Evolutionary conservation across 2,797 vertebrate genomes (phyloP).

Genomic region (Hippoglossus hippoglossus): DNA sequence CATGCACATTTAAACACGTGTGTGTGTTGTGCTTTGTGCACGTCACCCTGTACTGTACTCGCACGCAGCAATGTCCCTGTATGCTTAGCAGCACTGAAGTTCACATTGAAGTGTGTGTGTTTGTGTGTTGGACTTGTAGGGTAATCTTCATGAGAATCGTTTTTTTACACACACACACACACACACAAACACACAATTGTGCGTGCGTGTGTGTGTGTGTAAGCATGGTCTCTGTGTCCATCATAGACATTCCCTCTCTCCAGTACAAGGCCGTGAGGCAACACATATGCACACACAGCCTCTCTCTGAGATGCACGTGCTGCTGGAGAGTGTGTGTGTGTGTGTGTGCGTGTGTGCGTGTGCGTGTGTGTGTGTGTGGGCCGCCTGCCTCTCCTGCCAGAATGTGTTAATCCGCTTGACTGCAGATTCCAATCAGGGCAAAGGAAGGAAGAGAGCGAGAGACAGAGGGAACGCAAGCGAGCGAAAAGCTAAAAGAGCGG

Average conservation of each 20-base stretch:
- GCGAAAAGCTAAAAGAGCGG: slow-evolving; percentile 55
- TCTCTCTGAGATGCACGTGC: slow-evolving; percentile 70
- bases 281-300: slow-evolving; percentile 73
- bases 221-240: slow-evolving; percentile 1
- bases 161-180: no score
- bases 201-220: slow-evolving; percentile 14
- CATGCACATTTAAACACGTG: slow-evolving; percentile 15
- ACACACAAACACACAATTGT: no score
- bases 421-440: slow-evolving; percentile 85
- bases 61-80: slow-evolving; percentile 1
- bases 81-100: slow-evolving; percentile 63
- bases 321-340: slow-evolving; percentile 52
- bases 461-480: slow-evolving; percentile 58
- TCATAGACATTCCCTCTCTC: slow-evolving; percentile 75
- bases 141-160: no score
- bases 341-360: slow-evolving; percentile 52
- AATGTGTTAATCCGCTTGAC: slow-evolving; percentile 85
- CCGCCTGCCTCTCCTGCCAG: slow-evolving; percentile 83
- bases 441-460: slow-evolving; percentile 70
- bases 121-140: no score
- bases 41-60: background rate
- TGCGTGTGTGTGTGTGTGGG: slow-evolving; percentile 63
- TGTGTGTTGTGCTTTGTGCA: background rate
- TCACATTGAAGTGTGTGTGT: slow-evolving; percentile 28
- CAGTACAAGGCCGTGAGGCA: slow-evolving; percentile 67